phyloP scores from a whole-genome alignment of 2,113 vertebrate genomes.

The Calyptomena viridis region DNA sequence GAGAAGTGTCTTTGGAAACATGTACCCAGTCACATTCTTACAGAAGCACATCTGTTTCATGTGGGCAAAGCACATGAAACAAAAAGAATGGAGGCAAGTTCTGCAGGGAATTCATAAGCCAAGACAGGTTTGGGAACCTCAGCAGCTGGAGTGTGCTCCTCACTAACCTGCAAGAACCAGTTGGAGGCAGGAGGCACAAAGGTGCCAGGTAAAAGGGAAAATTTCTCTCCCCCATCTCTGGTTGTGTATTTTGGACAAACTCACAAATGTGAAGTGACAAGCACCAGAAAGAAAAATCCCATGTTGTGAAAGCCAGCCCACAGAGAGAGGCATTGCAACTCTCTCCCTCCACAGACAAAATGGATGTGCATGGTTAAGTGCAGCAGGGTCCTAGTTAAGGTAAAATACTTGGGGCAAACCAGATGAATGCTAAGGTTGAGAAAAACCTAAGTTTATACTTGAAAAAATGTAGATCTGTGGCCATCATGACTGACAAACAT shows the following conservation, averaged over 20 bases:
- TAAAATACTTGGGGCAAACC: background rate
- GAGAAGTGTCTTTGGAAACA: background rate
- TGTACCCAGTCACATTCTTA: fast-evolving
- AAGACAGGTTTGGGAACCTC: background rate
- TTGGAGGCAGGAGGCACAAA: background rate
- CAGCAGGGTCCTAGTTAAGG: background rate
- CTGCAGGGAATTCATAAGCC: background rate
- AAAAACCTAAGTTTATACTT: background rate
- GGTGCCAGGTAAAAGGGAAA: background rate
- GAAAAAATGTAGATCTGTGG: background rate
- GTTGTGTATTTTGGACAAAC: background rate
- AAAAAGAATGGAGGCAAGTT: background rate
- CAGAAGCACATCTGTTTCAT: background rate
- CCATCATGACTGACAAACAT: background rate
- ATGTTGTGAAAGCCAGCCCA: background rate
- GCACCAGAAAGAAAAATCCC: background rate
- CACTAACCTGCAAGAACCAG: background rate
- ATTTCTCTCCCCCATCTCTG: background rate
- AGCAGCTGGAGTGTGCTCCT: background rate
- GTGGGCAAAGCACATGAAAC: background rate
- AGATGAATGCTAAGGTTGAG: background rate
- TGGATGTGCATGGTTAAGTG: background rate
- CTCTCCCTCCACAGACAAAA: background rate
- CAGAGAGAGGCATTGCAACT: background rate
- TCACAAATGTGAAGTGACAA: background rate